Evolutionary conservation across 2,797 vertebrate species (phyloP).

Genomic region (Setipinna tenuifilis): DNA sequence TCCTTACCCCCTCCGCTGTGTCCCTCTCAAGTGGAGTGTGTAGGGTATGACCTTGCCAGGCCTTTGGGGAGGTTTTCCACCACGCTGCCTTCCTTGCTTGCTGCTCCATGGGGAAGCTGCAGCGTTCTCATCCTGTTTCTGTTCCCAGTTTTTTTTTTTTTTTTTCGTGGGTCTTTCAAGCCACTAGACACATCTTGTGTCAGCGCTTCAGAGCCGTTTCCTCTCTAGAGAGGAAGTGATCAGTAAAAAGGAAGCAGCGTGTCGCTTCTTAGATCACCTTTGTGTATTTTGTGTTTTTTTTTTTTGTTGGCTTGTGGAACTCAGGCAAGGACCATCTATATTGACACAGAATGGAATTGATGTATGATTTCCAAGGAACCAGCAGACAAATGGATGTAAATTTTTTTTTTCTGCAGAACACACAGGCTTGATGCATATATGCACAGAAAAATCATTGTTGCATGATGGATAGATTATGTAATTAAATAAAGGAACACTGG

Average conservation of each 20-base stretch:
- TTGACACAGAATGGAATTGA: neutral
- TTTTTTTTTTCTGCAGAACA: neutral
- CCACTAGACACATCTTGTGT: conserved; percentile 50
- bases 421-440: neutral
- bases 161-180: conserved; percentile 44
- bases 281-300: neutral
- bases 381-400: neutral
- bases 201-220: conserved; percentile 50
- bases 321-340: neutral
- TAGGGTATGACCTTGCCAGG: conserved; percentile 36
- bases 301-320: neutral
- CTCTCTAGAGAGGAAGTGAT: conserved; percentile 21
- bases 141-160: neutral
- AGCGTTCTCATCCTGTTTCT: conserved; percentile 34
- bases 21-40: conserved; percentile 22
- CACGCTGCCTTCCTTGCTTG: conserved; percentile 35
- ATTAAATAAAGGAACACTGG: conserved; percentile 25
- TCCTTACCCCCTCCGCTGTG: conserved; percentile 17
- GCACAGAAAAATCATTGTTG: conserved; percentile 2
- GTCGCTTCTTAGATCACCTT: neutral
- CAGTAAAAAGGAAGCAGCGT: conserved; percentile 32
- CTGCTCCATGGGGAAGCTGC: conserved; percentile 35
- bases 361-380: neutral
- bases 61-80: conserved; percentile 41
- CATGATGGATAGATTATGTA: conserved; percentile 31